Base-by-base conservation (phyloP, 2,797 vertebrate genomes). In the Enteromius mattozi region DNA sequence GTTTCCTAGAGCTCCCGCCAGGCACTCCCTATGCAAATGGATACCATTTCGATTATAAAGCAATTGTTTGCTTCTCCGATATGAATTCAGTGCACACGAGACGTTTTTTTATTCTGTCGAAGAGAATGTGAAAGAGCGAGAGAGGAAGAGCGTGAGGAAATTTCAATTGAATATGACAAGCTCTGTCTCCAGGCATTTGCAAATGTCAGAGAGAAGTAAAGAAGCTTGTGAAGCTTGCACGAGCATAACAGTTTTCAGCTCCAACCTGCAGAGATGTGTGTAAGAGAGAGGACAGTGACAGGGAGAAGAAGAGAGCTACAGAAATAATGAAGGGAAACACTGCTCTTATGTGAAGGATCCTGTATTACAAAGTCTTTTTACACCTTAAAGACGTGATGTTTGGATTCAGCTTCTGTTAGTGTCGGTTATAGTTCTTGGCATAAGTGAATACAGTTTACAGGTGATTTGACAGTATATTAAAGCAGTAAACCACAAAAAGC, bases 41-140 rank as follows among this genome's bases (percentile, higher is more conserved):
- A 91, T 88, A 88, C 87, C 91, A 86, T 91, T 93, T 89, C 89
- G 84, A 92, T 93, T 91, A 92, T 90, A 91, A 85, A 92, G 90
- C 89, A 91, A 91, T 88, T 88, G 88, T 90, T 93, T 92, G 87
- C 56, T n/a, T 74, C 59, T 42, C 14, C 24, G 56, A 75, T 63
- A 51, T 49, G 30, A 75, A 37, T 27, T 33, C 27, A 27, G 54
- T 75, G 56, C 42, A 35, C 71, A 49, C 19, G 1, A 63, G 27
- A 74, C 21, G 12, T 47, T 47, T 82, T 27, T 68, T 24, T 10
- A 47, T 2, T 30, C 12, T 9, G 61, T 19, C 12, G 7, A 51
- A 54, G 30, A 63, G 59, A 80, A 74, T 35, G 40, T 51, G 16
- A 71, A 10, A 49, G 65, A 54, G 42, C 21, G 63, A 63, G 40